A percentile compares a stretch with the other conserved stretches of the same genome.
Evolutionary conservation across 2,797 vertebrate genomes (phyloP).

Genomic region (Malurus splendens): DNA sequence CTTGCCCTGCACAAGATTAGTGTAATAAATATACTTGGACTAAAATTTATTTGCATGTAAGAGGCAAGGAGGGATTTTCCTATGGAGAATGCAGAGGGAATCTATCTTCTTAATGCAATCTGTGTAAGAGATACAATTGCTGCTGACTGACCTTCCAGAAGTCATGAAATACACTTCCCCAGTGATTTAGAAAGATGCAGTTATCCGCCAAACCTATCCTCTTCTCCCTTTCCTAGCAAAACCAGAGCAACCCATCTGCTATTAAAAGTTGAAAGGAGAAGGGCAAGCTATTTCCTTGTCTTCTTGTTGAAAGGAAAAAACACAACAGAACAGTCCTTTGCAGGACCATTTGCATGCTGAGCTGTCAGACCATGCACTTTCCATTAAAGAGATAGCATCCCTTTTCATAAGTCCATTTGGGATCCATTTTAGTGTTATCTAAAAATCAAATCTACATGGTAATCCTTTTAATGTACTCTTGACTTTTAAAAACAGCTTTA

Average conservation of each 20-base stretch:
- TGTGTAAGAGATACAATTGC: conserved; percentile 77
- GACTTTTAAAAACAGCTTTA: conserved; percentile 78
- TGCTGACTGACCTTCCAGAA: conserved; percentile 78
- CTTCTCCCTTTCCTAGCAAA: conserved; percentile 72
- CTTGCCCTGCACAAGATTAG: neutral
- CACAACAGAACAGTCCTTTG: conserved; percentile 67
- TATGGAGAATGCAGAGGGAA: neutral
- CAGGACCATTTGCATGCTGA: conserved; percentile 81
- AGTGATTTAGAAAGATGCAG: conserved; percentile 69
- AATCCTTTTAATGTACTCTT: conserved; percentile 89
- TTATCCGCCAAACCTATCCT: conserved; percentile 66
- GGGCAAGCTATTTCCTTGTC: conserved; percentile 67
- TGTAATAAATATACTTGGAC: neutral
- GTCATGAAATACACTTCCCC: conserved; percentile 65
- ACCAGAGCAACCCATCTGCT: conserved; percentile 71
- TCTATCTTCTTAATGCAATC: conserved; percentile 73
- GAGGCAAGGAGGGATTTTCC: neutral
- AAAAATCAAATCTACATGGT: conserved; percentile 89
- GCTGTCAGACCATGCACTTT: conserved; percentile 89
- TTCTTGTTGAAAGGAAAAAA: conserved; percentile 64
- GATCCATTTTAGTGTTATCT: conserved; percentile 90
- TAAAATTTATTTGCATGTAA: neutral
- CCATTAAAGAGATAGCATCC: conserved; percentile 95
- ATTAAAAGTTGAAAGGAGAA: conserved; percentile 71
- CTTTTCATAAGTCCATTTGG: conserved; percentile 90